A percentile compares a stretch with the other conserved stretches of the same genome.
Evolutionary conservation across 1,140 invertebrate species (phyloP).

Genomic region (Neuroterus valhalla): DNA sequence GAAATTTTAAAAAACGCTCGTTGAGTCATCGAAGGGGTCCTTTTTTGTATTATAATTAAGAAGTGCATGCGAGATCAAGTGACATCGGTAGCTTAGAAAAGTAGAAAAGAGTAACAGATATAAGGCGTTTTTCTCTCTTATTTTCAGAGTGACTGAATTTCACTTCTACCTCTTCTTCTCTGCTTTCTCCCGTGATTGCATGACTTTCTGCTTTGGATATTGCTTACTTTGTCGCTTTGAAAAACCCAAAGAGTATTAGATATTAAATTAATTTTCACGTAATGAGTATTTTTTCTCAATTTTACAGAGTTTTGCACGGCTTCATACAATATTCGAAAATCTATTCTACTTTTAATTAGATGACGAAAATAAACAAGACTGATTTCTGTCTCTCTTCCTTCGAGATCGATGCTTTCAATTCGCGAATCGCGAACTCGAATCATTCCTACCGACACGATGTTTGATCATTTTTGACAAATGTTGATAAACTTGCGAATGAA

Average conservation of each 20-base stretch:
- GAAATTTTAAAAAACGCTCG: background rate
- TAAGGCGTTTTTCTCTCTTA: slow-evolving; percentile 54
- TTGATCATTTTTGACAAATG: background rate
- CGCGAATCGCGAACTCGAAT: background rate
- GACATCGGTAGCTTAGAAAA: slow-evolving; percentile 41
- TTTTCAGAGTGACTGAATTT: slow-evolving; percentile 60
- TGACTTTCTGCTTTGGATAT: slow-evolving; percentile 49
- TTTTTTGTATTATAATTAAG: slow-evolving; percentile 39
- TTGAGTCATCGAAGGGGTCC: background rate
- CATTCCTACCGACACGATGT: background rate
- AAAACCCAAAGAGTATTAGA: slow-evolving; percentile 8
- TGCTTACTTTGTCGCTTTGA: slow-evolving; percentile 15
- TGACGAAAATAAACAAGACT: background rate
- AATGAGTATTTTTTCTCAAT: too few species aligned
- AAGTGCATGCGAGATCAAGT: background rate
- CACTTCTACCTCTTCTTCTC: slow-evolving; percentile 52
- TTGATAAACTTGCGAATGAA: background rate
- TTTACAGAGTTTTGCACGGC: background rate
- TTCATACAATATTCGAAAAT: background rate
- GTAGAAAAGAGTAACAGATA: slow-evolving; percentile 36
- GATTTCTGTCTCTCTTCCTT: background rate
- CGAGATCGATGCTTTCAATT: background rate
- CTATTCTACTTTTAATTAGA: background rate
- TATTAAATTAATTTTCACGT: background rate
- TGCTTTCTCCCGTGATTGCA: slow-evolving; percentile 55